Evolutionary conservation across 2,888 invertebrate genomes (phyloP), one percentile per base, ranked within the genome.

Genomic region (Aleiodes leptofemur): DNA sequence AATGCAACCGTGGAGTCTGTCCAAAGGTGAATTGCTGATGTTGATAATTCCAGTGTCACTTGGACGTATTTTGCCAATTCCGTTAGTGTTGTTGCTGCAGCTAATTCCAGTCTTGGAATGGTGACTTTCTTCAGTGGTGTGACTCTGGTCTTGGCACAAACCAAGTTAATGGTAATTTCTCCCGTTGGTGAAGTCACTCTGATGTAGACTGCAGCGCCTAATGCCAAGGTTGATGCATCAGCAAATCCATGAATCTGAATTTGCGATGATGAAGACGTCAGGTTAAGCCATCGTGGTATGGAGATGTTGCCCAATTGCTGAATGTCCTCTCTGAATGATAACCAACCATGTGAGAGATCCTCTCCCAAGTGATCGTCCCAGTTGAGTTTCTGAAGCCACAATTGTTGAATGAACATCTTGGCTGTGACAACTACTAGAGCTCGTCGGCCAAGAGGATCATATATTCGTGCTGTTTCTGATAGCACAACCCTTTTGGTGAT

Each of bases 21-120:
- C 48, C 48, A 48, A 1, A 64, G 6, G 9, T 23, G 23, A 13
- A 57, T n/a, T 11, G 7, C 14, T 14, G 51, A n/a, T 5, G 6
- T 13, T 14, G 13, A n/a, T n/a, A 51, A 51, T 14, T 51, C n/a
- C n/a, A 13, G n/a, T 48, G 23, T 13, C 9, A 11, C 7, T 29
- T 7, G 48, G 48, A 16, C 11, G 51, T 77, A 53, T 3, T 72
- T 16, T 3, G 73, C 68, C 5, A 79, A 43, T 53, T 69, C 72
- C 0, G 79, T 43, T 0, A 77, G 76, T 3, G 81, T 34, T 23
- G 72, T 8, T 6, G 79, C 79, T 53, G 8, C 78, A 29, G 77
- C 75, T 9, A 84, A 69, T 55, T 84, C 81, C 29, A 84, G 71
- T 0, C 83, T 66, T 2, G 81, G 80, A 8, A 83, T 71, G 1